Base-by-base conservation (phyloP, 1,140 invertebrate species). In the Choristoneura fumiferana region DNA sequence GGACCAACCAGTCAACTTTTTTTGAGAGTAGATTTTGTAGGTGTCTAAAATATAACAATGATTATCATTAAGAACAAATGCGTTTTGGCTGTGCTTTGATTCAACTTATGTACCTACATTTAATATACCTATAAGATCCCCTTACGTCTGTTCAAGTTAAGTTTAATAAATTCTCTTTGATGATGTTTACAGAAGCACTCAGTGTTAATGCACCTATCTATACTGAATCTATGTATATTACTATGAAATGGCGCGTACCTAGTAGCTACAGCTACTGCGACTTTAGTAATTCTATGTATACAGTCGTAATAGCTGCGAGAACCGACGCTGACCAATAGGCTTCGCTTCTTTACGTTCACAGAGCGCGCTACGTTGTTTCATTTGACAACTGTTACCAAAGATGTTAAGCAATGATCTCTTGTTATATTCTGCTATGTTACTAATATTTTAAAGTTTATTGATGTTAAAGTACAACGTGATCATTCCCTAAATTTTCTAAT, bases 1-100 rank as follows among this genome's bases (percentile, higher is more conserved):
- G 85, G 85, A 88, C 85, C 85, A 88, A 87, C 29, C 79, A 74
- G 81, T 85, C 83, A 82, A 86, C 76, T 76, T 78, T 84, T 84
- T 75, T 73, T 64, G 56, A 77, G 69, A 40, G 68, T 74, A 71
- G 65, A 73, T 71, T 73, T 80, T 71, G 68, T 73, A 69, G 56
- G 38, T 40, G 12, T 67, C 52, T 63, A 60, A 66, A 67, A 45
- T 65, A 64, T 61, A 62, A 59, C 36, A 49, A 68, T 63, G 52
- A 55, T 58, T 69, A 76, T 70, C 43, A 64, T 65, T 75, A 73
- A 76, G 70, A 12, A 64, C 45, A 65, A 76, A 67, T 60, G 69
- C 65, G 67, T 74, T 72, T 83, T 73, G 76, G 74, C 75, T 84
- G 77, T 84, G 77, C 72, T 78, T 80, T 65, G 58, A 77, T 57